Base-by-base conservation (phyloP, 2,113 vertebrate species). In the Jaculus jaculus region DNA sequence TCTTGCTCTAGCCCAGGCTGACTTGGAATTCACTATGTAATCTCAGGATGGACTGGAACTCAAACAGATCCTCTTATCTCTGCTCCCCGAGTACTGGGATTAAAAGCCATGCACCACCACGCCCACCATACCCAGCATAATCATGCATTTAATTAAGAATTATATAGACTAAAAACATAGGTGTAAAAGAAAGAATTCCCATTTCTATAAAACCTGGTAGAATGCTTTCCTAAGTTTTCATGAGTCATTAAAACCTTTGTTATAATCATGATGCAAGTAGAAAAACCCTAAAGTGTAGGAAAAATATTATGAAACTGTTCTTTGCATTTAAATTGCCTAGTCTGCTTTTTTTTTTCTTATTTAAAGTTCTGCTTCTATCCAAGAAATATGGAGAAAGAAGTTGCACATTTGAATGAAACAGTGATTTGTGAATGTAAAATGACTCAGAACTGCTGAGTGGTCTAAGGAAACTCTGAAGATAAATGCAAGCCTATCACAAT, bases 91-190 rank as follows among this genome's bases (percentile, higher is more conserved):
- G 42, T 47, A 8, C 42, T 47, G 42, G 42, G 42, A 47, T 8
- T 47, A 47, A 47, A 47, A n/a, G n/a, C n/a, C 42, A 47, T 47
- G 42, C 42, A 47, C 42, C 42, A 47, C 42, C 42, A 47, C 8
- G 8, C 42, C 42, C 81, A 24, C 47, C 42, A 84, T 37, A n/a
- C 88, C 6, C 4, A 2, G 5, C 42, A 54, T 54, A 54, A 54
- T 54, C 15, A 54, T 54, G 54, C 37, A 69, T 84, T 94, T 87
- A 85, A 87, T 75, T 72, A 66, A 94, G 28, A 68, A 71, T 78
- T 91, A 68, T 13, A 28, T 37, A 92, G 89, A 73, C 7, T 30
- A 4, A 24, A 72, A 0, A 77, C 93, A 60, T 51, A 11, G 13
- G 42, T 5, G 30, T 30, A 71, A 72, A 34, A 39, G 34, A 71